phyloP scores from a whole-genome alignment of 2,888 invertebrate species.

The Noctua pronuba region DNA sequence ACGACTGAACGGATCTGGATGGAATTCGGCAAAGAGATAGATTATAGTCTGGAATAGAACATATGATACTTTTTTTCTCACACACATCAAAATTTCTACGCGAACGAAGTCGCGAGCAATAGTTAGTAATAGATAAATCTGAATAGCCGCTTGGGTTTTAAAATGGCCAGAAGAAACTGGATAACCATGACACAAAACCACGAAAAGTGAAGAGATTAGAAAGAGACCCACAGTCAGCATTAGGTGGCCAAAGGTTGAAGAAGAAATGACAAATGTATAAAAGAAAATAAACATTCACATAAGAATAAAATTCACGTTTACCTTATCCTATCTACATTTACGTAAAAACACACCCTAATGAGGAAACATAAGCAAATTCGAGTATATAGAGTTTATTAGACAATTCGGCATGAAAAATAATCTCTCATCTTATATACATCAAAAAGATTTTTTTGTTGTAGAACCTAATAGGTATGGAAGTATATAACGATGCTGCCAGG shows the following conservation, averaged over 20 bases:
- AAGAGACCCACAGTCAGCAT: not conserved
- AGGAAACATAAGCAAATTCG: slow-evolving; percentile 1
- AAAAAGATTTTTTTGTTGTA: slow-evolving; percentile 10
- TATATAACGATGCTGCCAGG: slow-evolving; percentile 3
- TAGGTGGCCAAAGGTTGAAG: not conserved
- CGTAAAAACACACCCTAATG: not conserved
- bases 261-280: not conserved
- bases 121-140: too few species aligned
- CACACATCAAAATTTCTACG: too few species aligned
- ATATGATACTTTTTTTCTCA: too few species aligned
- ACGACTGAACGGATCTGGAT: too few species aligned
- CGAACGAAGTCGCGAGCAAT: too few species aligned
- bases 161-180: not conserved
- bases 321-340: too few species aligned
- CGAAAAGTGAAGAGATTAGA: not conserved
- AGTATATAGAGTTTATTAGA: not conserved
- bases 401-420: slow-evolving; percentile 8
- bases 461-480: not conserved
- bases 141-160: too few species aligned
- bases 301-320: not conserved
- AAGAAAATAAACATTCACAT: not conserved
- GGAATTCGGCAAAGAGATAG: too few species aligned
- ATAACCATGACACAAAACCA: not conserved
- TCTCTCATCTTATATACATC: not conserved
- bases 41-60: too few species aligned